Conservation (phyloP, 1,140 invertebrate genomes). For the Cydia pomonella region DNA sequence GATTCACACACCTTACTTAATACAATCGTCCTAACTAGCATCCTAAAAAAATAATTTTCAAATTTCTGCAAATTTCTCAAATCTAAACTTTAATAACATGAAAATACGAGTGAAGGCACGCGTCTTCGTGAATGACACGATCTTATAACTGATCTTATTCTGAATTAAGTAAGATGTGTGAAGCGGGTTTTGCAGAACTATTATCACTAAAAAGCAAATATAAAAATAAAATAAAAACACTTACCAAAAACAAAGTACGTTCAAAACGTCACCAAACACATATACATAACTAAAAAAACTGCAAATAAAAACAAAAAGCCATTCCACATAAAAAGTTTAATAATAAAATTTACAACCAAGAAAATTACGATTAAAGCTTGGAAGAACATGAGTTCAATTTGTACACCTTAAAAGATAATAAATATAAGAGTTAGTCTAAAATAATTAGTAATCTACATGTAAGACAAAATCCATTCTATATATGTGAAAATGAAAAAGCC, state of each 20-base stretch:
- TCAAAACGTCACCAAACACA: slow-evolving; percentile 58
- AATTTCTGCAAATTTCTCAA: too few species aligned
- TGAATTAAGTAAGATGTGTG: too few species aligned
- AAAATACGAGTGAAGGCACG: too few species aligned
- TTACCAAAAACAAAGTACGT: slow-evolving; percentile 46
- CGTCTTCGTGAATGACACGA: too few species aligned
- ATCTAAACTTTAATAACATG: too few species aligned
- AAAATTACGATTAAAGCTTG: slow-evolving; percentile 74
- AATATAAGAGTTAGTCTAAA: slow-evolving; percentile 37
- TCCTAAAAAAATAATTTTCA: too few species aligned
- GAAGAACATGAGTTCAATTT: slow-evolving; percentile 70
- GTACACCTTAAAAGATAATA: slow-evolving; percentile 59
- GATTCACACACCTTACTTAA: neutral
- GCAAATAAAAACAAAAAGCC: slow-evolving; percentile 71
- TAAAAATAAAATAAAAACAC: slow-evolving; percentile 37
- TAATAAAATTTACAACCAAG: slow-evolving; percentile 78
- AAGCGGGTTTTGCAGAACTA: neutral
- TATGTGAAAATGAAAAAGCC: neutral
- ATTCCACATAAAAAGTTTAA: slow-evolving; percentile 76
- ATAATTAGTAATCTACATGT: slow-evolving; percentile 43
- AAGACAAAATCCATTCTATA: slow-evolving; percentile 5
- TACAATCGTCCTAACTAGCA: neutral
- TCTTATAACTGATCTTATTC: too few species aligned
- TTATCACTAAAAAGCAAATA: neutral
- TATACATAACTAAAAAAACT: slow-evolving; percentile 51